A percentile compares a stretch with the other conserved stretches of the same genome.
These are phyloP conservation scores for Gymnothorax reevesii DNA, from an alignment of 2,797 vertebrate genomes.

Conservation along the genomic window DNA sequence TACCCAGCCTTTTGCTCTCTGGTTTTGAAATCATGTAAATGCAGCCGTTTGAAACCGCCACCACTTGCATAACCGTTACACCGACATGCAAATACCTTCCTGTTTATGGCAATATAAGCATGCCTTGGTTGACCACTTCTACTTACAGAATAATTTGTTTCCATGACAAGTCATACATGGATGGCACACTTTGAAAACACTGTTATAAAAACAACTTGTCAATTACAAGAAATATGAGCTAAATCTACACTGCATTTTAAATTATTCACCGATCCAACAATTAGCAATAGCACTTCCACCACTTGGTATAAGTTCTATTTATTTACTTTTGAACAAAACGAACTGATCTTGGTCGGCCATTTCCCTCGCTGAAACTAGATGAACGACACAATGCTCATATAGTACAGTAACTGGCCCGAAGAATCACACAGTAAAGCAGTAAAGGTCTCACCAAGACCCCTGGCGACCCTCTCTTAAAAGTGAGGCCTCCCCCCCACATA, in stretches of 20 bases:
- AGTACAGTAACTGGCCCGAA: neutral
- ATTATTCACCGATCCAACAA: slow-evolving; percentile 33
- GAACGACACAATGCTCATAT: neutral
- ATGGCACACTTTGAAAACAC: slow-evolving; percentile 45
- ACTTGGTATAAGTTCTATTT: slow-evolving; percentile 48
- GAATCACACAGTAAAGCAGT: neutral
- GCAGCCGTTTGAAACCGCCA: neutral
- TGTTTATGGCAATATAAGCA: slow-evolving; percentile 71
- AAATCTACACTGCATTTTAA: slow-evolving; percentile 21
- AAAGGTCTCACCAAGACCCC: neutral
- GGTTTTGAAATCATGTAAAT: neutral
- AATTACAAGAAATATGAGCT: slow-evolving; percentile 33
- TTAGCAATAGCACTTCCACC: slow-evolving; percentile 34
- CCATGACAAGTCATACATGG: slow-evolving; percentile 60
- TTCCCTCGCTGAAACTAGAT: neutral
- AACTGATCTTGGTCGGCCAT: slow-evolving; percentile 18
- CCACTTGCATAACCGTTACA: slow-evolving; percentile 47
- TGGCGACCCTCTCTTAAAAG: neutral
- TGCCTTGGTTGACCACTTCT: slow-evolving; percentile 62
- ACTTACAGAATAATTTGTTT: slow-evolving; percentile 69
- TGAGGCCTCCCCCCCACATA: neutral
- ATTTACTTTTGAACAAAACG: slow-evolving; percentile 55
- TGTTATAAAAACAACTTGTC: slow-evolving; percentile 37
- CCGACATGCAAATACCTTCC: slow-evolving; percentile 63
- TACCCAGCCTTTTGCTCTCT: neutral